Evolutionary conservation across 2,888 invertebrate species (phyloP).

Genomic region (Drosophila greeni): DNA sequence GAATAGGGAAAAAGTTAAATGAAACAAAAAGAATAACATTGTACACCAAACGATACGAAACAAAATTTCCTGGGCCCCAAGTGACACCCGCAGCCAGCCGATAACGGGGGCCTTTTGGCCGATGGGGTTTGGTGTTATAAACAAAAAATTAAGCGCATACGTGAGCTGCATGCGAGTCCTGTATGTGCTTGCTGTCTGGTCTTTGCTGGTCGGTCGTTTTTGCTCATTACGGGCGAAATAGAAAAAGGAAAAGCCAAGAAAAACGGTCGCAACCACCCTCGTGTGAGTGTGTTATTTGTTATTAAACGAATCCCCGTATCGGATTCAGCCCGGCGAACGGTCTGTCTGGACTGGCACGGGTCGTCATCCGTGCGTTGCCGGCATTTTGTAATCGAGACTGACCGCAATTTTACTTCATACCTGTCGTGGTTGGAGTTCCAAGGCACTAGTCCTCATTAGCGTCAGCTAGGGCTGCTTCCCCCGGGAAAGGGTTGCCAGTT

Average conservation of each 20-base stretch:
- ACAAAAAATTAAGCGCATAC: conserved; percentile 73
- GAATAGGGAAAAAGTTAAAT: conserved; percentile 22
- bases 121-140: conserved; percentile 50
- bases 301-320: conserved; percentile 56
- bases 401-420: conserved; percentile 55
- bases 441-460: conserved; percentile 55
- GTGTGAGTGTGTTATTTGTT: conserved; percentile 49
- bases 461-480: neutral
- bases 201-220: conserved; percentile 40
- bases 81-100: conserved; percentile 53
- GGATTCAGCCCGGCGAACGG: conserved; percentile 17
- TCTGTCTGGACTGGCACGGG: conserved; percentile 26
- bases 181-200: conserved; percentile 22
- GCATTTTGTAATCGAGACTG: conserved; percentile 65
- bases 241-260: conserved; percentile 22
- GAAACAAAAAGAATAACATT: conserved; percentile 4
- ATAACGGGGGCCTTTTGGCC: conserved; percentile 5
- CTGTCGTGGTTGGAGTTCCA: conserved; percentile 15
- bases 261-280: conserved; percentile 58
- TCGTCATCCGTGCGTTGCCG: conserved; percentile 55
- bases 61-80: conserved; percentile 30
- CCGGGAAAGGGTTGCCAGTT: conserved; percentile 6
- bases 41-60: conserved; percentile 4
- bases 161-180: conserved; percentile 59
- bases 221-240: conserved; percentile 60